A percentile compares a stretch with the other conserved stretches of the same genome.
phyloP scores from a whole-genome alignment of 2,797 vertebrate genomes.

The Tapera naevia region DNA sequence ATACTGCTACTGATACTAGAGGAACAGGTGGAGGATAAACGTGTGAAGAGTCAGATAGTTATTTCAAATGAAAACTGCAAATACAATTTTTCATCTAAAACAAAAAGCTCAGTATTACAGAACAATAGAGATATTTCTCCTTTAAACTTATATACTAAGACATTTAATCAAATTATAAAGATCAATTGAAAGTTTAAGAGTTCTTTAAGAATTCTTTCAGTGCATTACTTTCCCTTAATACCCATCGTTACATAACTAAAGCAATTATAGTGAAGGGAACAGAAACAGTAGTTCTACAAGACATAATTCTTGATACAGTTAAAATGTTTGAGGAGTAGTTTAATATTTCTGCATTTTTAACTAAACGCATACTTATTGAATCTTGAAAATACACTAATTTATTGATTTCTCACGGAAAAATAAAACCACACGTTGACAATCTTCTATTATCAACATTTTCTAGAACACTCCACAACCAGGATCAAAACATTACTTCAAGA shows the following conservation, averaged over 20 bases:
- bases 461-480: background rate
- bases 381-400: background rate
- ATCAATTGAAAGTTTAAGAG: background rate
- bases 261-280: background rate
- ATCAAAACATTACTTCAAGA: background rate
- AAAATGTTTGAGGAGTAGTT: background rate
- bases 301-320: background rate
- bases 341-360: background rate
- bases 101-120: background rate
- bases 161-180: background rate
- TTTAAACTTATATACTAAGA: background rate
- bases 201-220: background rate
- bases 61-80: background rate
- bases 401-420: background rate
- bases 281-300: background rate
- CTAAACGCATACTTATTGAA: background rate
- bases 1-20: background rate
- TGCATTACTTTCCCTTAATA: background rate
- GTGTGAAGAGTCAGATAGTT: background rate
- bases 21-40: background rate
- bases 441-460: background rate
- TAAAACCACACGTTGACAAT: rapidly evolving
- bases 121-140: background rate
- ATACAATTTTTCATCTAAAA: background rate
- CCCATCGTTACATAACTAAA: background rate